Percentiles rank a stretch among this genome's conserved stretches.
These are phyloP conservation scores for Pandion haliaetus DNA, from an alignment of 2,113 vertebrate genomes.

Conservation along the genomic window DNA sequence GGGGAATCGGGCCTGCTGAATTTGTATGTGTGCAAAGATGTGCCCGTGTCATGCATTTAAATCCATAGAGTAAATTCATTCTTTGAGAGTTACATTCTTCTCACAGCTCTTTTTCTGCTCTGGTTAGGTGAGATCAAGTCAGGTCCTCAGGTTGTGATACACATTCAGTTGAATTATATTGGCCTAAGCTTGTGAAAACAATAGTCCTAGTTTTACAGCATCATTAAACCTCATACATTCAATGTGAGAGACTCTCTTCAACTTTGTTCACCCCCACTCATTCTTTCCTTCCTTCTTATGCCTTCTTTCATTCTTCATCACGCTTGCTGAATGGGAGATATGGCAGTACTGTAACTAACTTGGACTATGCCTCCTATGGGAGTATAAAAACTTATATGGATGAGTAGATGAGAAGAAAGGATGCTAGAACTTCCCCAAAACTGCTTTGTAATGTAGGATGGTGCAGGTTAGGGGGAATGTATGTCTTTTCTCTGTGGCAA, in stretches of 20 bases:
- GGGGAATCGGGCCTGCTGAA: background rate
- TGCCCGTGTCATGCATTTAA: background rate
- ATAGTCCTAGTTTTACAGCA: background rate
- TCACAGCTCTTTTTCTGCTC: background rate
- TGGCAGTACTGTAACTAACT: background rate
- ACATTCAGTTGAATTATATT: background rate
- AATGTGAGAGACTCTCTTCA: background rate
- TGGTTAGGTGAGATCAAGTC: background rate
- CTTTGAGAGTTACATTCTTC: background rate
- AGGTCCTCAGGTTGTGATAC: background rate
- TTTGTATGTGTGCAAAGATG: background rate
- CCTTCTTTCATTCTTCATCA: background rate
- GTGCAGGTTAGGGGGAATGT: background rate
- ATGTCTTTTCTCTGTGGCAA: background rate
- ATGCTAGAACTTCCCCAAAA: background rate
- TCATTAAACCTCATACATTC: background rate
- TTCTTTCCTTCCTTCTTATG: background rate
- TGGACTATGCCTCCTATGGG: background rate
- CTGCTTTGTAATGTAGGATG: background rate
- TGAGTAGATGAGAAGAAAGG: background rate
- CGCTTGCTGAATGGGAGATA: background rate
- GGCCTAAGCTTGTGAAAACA: background rate
- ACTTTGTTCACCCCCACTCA: background rate
- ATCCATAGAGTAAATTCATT: background rate
- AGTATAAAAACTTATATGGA: background rate